A percentile compares a stretch with the other conserved stretches of the same genome.
Conservation (phyloP, 2,888 invertebrate species). For the Hoplodrina ambigua region DNA sequence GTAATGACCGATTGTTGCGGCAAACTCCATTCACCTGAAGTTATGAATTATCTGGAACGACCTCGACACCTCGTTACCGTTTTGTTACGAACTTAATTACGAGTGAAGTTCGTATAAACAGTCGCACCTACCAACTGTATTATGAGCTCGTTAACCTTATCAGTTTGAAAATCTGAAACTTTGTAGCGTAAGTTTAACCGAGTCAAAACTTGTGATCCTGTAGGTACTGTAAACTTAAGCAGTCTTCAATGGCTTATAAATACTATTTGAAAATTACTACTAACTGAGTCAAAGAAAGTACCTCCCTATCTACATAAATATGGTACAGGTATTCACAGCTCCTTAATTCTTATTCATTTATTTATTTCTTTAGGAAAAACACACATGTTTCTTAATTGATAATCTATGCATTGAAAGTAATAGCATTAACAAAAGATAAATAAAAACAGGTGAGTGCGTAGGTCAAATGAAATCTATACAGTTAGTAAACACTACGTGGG, state of each 20-base stretch:
- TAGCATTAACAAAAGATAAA: not conserved
- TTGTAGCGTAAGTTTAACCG: not conserved
- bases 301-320: too few species aligned
- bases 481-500: not conserved
- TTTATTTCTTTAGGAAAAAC: too few species aligned
- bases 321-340: too few species aligned
- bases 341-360: too few species aligned
- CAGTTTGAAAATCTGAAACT: conserved; percentile 24
- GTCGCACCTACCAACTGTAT: conserved; percentile 11
- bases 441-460: not conserved
- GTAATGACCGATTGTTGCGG: conserved; percentile 51
- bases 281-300: too few species aligned
- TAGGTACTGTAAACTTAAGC: not conserved
- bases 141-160: conserved; percentile 24
- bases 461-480: not conserved
- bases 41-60: conserved; percentile 47
- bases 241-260: not conserved
- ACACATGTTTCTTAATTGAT: too few species aligned
- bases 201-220: not conserved
- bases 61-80: conserved; percentile 44
- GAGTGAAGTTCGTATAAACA: conserved; percentile 28
- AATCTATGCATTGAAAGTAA: too few species aligned
- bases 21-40: conserved; percentile 23
- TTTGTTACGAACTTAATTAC: conserved; percentile 46
- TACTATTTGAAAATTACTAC: too few species aligned